Conservation (phyloP, 2,113 vertebrate species). For the Pedionomus torquatus region DNA sequence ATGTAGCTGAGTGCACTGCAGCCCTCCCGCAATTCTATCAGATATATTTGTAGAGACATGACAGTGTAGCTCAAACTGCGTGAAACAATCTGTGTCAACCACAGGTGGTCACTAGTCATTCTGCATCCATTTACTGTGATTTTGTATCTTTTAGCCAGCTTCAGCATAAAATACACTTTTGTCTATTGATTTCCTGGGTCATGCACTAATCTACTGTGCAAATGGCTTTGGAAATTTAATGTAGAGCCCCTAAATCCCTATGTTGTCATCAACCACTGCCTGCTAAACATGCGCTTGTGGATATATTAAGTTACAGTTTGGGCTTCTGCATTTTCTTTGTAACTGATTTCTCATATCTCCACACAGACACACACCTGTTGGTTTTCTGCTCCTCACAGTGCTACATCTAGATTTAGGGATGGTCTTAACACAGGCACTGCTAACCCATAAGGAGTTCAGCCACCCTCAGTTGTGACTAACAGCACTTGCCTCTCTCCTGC, state of each 20-base stretch:
- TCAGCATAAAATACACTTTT: neutral
- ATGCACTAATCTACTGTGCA: neutral
- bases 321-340: neutral
- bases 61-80: neutral
- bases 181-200: constrained; percentile 18
- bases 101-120: neutral
- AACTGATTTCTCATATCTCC: neutral
- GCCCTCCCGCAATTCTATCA: neutral
- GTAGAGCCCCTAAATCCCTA: neutral
- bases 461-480: neutral
- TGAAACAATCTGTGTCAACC: neutral
- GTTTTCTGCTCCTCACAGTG: neutral
- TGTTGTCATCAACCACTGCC: neutral
- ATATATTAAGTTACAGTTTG: neutral
- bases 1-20: neutral
- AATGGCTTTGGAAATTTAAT: constrained; percentile 28
- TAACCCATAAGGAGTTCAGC: neutral
- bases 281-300: neutral
- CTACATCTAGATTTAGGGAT: neutral
- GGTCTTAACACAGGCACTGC: neutral
- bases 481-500: neutral
- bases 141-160: neutral
- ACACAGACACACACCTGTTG: neutral
- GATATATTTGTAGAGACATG: neutral
- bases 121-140: neutral